These are phyloP conservation scores for Coptodon rendalli DNA, from an alignment of 2,113 vertebrate species.

Conservation along the genomic window DNA sequence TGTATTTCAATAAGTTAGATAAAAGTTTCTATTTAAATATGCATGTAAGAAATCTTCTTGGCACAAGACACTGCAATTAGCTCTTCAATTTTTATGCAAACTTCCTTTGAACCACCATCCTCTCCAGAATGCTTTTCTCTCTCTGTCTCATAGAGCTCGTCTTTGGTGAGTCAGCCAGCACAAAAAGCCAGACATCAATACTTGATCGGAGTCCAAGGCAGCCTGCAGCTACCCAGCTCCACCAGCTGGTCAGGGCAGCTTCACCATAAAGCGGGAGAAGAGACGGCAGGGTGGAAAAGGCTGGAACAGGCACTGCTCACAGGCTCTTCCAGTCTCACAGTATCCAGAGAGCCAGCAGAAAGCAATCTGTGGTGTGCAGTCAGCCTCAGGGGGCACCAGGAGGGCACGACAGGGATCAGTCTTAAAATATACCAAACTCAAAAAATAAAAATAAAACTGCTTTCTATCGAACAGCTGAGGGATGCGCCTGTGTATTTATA, in stretches of 20 bases:
- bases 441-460: not conserved
- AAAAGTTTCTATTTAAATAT: not conserved
- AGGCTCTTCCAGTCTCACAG: not conserved
- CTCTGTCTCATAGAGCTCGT: not conserved
- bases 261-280: not conserved
- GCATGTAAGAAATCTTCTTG: not conserved
- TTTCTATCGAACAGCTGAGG: conserved; percentile 1
- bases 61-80: not conserved
- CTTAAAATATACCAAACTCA: conserved; percentile 29
- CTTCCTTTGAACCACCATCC: not conserved
- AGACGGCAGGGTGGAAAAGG: conserved; percentile 7
- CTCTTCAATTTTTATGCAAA: not conserved
- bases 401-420: not conserved
- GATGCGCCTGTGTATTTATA: not conserved
- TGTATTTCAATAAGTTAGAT: not conserved
- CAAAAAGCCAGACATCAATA: conserved; percentile 39
- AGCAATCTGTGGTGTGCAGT: not conserved
- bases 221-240: conserved; percentile 48
- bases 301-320: not conserved
- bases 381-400: conserved; percentile 13
- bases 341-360: conserved; percentile 16
- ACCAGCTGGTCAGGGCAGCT: conserved; percentile 53
- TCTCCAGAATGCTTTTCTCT: not conserved
- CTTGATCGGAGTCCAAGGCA: conserved; percentile 54
- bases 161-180: conserved; percentile 23